phyloP scores from a whole-genome alignment of 2,113 vertebrate genomes.

The Rhea americana region DNA sequence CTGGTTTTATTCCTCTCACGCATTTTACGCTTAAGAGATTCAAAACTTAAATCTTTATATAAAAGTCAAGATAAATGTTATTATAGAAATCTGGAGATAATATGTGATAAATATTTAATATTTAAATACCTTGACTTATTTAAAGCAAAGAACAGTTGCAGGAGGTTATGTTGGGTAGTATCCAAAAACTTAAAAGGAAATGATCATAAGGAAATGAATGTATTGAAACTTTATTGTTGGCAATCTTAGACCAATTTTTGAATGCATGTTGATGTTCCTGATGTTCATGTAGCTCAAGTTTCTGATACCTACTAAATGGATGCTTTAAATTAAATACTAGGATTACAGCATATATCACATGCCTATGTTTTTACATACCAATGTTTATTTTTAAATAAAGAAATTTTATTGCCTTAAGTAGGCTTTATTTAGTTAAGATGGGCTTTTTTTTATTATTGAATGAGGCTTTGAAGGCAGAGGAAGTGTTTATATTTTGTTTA shows the following conservation, averaged over 20 bases:
- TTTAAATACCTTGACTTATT: neutral
- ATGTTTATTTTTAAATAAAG: neutral
- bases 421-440: neutral
- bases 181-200: neutral
- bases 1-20: neutral
- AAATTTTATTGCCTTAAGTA: neutral
- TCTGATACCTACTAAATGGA: neutral
- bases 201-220: neutral
- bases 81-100: neutral
- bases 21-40: neutral
- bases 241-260: neutral
- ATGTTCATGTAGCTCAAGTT: neutral
- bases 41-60: neutral
- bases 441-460: neutral
- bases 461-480: conserved; percentile 16
- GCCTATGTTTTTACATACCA: neutral
- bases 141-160: neutral
- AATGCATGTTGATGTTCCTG: neutral
- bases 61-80: neutral
- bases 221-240: neutral
- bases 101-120: neutral
- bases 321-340: neutral
- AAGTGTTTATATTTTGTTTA: neutral
- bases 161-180: neutral
- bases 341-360: neutral